These are phyloP conservation scores for Eretmochelys imbricata DNA, from an alignment of 2,113 vertebrate species.

Conservation along the genomic window DNA sequence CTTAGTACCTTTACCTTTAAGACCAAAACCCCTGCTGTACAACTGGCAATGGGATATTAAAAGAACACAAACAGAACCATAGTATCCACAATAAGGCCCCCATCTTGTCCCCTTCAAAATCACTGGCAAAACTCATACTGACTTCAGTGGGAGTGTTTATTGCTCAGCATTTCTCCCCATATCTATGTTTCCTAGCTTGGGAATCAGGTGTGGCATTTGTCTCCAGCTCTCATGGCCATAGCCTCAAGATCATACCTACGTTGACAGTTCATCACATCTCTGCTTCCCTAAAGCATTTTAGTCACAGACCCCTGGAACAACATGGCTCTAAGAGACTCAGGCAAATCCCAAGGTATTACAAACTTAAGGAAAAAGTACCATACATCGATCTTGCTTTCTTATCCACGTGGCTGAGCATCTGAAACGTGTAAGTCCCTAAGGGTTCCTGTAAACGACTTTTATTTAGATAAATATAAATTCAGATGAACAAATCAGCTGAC, in stretches of 20 bases:
- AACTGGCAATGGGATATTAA: constrained; percentile 65
- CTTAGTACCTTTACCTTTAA: constrained; percentile 69
- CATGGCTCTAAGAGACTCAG: not conserved
- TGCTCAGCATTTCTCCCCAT: constrained; percentile 60
- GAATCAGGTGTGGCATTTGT: constrained; percentile 15
- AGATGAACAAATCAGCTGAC: not conserved
- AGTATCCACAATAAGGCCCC: constrained; percentile 57
- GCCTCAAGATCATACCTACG: constrained; percentile 24
- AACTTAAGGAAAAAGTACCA: accelerated
- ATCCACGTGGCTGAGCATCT: not conserved
- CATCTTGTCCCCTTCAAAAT: constrained; percentile 61
- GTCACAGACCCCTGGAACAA: not conserved
- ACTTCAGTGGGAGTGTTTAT: constrained; percentile 71
- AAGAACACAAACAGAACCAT: constrained; percentile 65
- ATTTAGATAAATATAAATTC: constrained; percentile 17
- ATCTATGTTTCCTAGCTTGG: constrained; percentile 54
- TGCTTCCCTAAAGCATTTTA: constrained; percentile 23
- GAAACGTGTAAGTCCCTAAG: not conserved
- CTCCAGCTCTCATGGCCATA: constrained; percentile 24
- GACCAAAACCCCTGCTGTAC: constrained; percentile 59
- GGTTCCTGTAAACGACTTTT: not conserved
- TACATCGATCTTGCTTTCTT: not conserved
- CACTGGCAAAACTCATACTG: constrained; percentile 60
- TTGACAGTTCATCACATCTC: not conserved
- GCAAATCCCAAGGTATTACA: not conserved